Evolutionary conservation across 2,113 vertebrate genomes (phyloP).

Genomic region (Bufo gargarizans): DNA sequence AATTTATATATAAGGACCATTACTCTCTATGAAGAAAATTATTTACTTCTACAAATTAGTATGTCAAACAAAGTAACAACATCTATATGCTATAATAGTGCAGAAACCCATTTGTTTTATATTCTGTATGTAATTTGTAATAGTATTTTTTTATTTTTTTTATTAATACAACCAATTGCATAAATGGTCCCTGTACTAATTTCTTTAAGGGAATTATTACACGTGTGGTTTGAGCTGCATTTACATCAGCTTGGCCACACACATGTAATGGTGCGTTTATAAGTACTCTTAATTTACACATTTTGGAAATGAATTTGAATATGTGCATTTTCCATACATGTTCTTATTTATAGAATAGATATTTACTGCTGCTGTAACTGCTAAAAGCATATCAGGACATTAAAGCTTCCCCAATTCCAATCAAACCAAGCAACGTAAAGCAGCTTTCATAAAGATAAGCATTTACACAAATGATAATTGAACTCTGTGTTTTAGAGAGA

Average conservation of each 20-base stretch:
- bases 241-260: no score
- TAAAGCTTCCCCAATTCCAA: background rate
- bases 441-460: constrained; percentile 31
- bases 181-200: background rate
- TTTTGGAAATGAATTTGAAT: background rate
- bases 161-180: background rate
- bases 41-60: no score
- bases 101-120: background rate
- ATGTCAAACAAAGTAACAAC: no score
- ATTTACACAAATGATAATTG: constrained; percentile 8
- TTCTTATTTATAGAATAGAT: background rate
- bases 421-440: constrained; percentile 27
- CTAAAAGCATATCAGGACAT: constrained; percentile 19
- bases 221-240: no score
- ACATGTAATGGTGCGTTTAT: no score
- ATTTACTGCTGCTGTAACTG: background rate
- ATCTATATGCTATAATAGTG: background rate
- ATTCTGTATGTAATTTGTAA: background rate
- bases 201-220: background rate
- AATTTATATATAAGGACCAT: no score
- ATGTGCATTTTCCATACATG: background rate
- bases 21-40: no score
- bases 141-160: background rate
- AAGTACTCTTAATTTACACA: background rate
- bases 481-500: constrained; percentile 20